These are phyloP conservation scores for Diaprepes abbreviatus DNA, from an alignment of 2,888 invertebrate species.

Conservation along the genomic window DNA sequence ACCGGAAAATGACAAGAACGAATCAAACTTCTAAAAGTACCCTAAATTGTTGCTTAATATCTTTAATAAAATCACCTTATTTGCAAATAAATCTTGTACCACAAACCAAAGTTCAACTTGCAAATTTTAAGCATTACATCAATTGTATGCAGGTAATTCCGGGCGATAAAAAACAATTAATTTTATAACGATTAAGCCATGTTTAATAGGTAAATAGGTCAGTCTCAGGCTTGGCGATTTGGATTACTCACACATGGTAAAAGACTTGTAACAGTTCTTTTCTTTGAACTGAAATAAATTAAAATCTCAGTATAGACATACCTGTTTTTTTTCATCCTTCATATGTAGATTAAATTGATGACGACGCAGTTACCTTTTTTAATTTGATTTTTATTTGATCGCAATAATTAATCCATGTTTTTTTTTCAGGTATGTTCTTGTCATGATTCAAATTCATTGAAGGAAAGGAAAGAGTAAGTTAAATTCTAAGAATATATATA, in stretches of 20 bases:
- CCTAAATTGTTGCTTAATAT: not conserved
- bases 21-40: too few species aligned
- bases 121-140: not conserved
- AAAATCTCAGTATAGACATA: not conserved
- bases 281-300: slow-evolving; percentile 6
- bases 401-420: too few species aligned
- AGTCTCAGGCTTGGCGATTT: slow-evolving; percentile 2
- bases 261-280: slow-evolving; percentile 7
- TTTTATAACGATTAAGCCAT: not conserved
- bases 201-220: slow-evolving; percentile 15
- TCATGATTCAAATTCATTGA: too few species aligned
- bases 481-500: too few species aligned
- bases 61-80: not conserved
- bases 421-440: too few species aligned
- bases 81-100: not conserved
- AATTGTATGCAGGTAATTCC: not conserved
- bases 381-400: too few species aligned
- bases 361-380: too few species aligned
- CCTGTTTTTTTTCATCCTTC: too few species aligned
- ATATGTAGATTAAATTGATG: too few species aligned
- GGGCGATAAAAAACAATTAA: not conserved
- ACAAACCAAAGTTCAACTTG: not conserved
- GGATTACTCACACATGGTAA: slow-evolving; percentile 11
- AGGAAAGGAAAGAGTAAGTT: too few species aligned
- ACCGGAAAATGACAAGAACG: too few species aligned